Evolutionary conservation across 2,113 vertebrate species (phyloP).

Genomic region (Paraplagusia blochii): DNA sequence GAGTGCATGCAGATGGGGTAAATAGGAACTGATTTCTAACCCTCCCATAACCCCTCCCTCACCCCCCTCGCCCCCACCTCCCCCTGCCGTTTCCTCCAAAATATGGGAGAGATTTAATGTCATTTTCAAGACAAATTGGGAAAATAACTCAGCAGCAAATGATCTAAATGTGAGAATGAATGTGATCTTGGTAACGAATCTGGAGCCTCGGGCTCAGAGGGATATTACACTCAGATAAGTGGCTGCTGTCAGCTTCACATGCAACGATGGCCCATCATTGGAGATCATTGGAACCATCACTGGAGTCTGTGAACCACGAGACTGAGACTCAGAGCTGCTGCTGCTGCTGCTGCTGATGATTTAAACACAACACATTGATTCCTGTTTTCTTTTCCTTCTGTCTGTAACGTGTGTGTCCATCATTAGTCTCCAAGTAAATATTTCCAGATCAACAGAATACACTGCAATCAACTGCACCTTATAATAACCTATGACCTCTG

Average conservation of each 20-base stretch:
- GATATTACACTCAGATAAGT: constrained; percentile 44
- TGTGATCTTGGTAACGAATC: constrained; percentile 45
- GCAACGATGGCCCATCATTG: constrained; percentile 24
- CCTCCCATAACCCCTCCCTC: constrained; percentile 24
- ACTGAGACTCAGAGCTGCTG: constrained; percentile 26
- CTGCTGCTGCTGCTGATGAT: too few relatives aligned
- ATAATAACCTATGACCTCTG: too few relatives aligned
- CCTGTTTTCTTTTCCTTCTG: too few relatives aligned
- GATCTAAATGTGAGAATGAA: constrained; percentile 49
- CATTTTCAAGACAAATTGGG: constrained; percentile 45
- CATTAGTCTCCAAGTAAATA: too few relatives aligned
- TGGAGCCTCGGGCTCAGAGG: constrained; percentile 24
- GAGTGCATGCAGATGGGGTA: constrained; percentile 38
- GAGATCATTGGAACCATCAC: too few relatives aligned
- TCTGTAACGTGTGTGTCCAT: too few relatives aligned
- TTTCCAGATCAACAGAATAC: too few relatives aligned
- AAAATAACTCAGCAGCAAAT: constrained; percentile 52
- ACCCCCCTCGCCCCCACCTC: constrained; percentile 17
- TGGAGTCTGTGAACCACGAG: constrained; percentile 11
- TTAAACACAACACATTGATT: too few relatives aligned
- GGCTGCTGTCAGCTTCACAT: constrained; percentile 43
- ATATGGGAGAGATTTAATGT: constrained; percentile 42
- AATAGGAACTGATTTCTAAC: constrained; percentile 32
- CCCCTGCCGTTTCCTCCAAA: constrained; percentile 25
- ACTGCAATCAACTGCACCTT: too few relatives aligned